A percentile compares a stretch with the other conserved stretches of the same genome.
These are phyloP conservation scores for Clarias macrocephalus DNA, from an alignment of 2,113 vertebrate species.

Conservation along the genomic window DNA sequence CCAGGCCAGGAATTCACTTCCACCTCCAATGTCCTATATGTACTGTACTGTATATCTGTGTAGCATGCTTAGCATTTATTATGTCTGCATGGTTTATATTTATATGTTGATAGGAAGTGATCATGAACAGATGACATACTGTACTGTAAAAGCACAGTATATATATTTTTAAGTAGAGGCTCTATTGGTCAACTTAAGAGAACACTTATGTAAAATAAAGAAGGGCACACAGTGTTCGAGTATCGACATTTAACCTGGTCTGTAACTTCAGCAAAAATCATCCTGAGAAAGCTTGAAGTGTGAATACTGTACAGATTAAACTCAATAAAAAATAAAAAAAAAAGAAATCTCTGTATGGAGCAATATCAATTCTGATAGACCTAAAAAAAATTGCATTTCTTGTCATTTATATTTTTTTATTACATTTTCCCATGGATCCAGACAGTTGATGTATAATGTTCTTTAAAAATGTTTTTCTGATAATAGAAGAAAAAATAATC, in stretches of 20 bases:
- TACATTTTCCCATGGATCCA: too few relatives aligned
- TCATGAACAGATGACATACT: neutral
- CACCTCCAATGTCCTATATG: neutral
- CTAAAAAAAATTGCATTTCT: too few relatives aligned
- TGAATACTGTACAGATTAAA: neutral
- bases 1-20: neutral
- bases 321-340: too few relatives aligned
- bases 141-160: neutral
- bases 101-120: neutral
- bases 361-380: too few relatives aligned
- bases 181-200: neutral
- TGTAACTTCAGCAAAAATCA: neutral
- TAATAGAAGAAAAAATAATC: neutral
- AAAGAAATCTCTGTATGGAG: too few relatives aligned
- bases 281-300: neutral
- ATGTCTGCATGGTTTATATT: neutral
- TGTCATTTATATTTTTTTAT: too few relatives aligned
- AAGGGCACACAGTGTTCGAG: neutral
- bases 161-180: neutral
- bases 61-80: neutral
- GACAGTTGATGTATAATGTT: neutral
- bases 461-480: neutral
- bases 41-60: neutral
- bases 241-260: neutral
- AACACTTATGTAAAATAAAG: conserved; percentile 12